Conservation (phyloP, 2,888 invertebrate species). For the Rhagium mordax region DNA sequence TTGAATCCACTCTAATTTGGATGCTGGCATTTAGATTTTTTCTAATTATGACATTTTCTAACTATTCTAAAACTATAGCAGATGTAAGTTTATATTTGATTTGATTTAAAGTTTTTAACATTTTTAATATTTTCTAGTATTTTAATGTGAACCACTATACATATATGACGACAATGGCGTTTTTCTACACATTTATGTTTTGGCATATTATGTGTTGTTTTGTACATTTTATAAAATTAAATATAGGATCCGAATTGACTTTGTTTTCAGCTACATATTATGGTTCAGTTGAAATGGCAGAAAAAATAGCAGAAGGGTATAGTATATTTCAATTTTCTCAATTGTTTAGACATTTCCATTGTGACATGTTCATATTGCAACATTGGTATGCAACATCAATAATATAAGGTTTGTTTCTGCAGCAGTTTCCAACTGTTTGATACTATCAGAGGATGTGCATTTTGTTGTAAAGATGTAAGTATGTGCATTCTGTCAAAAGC, state of each 20-base stretch:
- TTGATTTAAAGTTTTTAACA: background rate
- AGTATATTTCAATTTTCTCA: background rate
- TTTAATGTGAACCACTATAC: slow-evolving; percentile 57
- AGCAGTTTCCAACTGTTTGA: too few relatives aligned
- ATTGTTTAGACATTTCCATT: background rate
- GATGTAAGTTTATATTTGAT: slow-evolving; percentile 43
- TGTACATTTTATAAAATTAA: slow-evolving; percentile 43
- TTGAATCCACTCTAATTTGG: slow-evolving; percentile 36
- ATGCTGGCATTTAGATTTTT: slow-evolving; percentile 44
- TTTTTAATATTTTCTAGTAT: slow-evolving; percentile 47
- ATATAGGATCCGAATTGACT: background rate
- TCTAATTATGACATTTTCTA: slow-evolving; percentile 46
- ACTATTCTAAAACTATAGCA: slow-evolving; percentile 48
- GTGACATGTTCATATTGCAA: too few relatives aligned
- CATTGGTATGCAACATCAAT: too few relatives aligned
- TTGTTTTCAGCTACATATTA: background rate
- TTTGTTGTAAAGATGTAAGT: too few relatives aligned
- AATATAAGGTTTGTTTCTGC: too few relatives aligned
- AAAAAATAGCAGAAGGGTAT: background rate
- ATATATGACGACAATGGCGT: slow-evolving; percentile 55
- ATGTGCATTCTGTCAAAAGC: too few relatives aligned
- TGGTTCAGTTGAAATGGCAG: background rate
- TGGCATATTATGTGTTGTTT: slow-evolving; percentile 58
- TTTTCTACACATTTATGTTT: slow-evolving; percentile 55
- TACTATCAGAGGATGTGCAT: too few relatives aligned